Conservation (phyloP, 2,888 invertebrate genomes). For the Tinea semifulvella region DNA sequence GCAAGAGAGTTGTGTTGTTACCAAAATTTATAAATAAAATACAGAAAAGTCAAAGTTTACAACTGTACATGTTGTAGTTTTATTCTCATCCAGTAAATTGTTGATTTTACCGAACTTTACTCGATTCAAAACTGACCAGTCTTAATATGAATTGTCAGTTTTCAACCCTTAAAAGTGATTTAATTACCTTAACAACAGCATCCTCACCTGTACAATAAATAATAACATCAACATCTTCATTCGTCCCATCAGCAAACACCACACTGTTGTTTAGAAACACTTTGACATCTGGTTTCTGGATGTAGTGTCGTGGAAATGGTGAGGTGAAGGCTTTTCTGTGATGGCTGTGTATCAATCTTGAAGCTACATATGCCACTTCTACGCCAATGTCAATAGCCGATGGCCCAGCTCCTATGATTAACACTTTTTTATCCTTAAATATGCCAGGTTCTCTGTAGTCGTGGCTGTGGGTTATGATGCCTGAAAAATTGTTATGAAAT, state of each 20-base stretch:
- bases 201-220: conserved; percentile 75
- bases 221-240: conserved; percentile 69
- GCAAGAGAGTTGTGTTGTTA: too few species aligned
- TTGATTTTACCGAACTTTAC: too few species aligned
- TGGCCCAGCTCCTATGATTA: conserved; percentile 75
- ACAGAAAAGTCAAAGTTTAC: too few species aligned
- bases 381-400: conserved; percentile 79
- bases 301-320: conserved; percentile 53
- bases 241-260: conserved; percentile 67
- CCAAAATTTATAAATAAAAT: too few species aligned
- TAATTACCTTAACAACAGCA: too few species aligned
- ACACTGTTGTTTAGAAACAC: conserved; percentile 60
- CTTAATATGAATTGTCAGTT: too few species aligned
- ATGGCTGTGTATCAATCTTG: conserved; percentile 59
- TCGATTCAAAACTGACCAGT: too few species aligned
- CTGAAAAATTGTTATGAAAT: conserved; percentile 37
- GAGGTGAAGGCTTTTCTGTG: conserved; percentile 47
- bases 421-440: conserved; percentile 66
- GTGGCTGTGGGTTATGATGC: conserved; percentile 75
- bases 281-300: conserved; percentile 59
- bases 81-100: too few species aligned
- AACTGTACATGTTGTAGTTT: too few species aligned
- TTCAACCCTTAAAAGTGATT: too few species aligned
- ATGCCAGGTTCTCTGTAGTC: conserved; percentile 71
- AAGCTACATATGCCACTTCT: conserved; percentile 60